A percentile compares a stretch with the other conserved stretches of the same genome.
These are phyloP conservation scores for Dendroctonus valens DNA, from an alignment of 1,140 invertebrate species.

Conservation along the genomic window DNA sequence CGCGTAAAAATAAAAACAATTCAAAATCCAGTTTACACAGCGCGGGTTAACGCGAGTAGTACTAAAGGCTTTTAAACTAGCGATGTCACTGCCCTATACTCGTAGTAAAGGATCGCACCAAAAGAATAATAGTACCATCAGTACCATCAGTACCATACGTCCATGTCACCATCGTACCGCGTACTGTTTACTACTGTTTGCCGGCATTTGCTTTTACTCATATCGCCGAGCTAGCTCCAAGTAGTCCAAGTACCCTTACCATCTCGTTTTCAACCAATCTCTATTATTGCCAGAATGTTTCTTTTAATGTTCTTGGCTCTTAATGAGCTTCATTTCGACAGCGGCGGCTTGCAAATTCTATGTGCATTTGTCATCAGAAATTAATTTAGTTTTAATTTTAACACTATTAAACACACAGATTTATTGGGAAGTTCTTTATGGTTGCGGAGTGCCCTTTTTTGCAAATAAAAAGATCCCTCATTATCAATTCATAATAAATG, in stretches of 20 bases:
- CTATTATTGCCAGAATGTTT: constrained; percentile 20
- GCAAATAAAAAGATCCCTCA: too few species aligned
- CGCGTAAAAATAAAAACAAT: constrained; percentile 24
- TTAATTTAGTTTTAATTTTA: too few species aligned
- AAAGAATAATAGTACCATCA: constrained; percentile 32
- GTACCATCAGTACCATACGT: constrained; percentile 27
- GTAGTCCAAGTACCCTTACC: constrained; percentile 19
- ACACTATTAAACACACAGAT: too few species aligned
- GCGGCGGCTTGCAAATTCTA: neutral
- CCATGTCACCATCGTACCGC: constrained; percentile 33
- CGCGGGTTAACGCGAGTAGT: constrained; percentile 16
- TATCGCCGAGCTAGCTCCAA: constrained; percentile 25
- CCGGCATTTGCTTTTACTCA: constrained; percentile 33
- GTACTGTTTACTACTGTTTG: constrained; percentile 33
- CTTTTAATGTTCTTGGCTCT: constrained; percentile 20
- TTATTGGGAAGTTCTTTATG: too few species aligned
- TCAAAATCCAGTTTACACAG: constrained; percentile 32
- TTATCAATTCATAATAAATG: too few species aligned
- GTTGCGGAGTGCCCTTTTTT: too few species aligned
- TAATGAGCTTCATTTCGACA: constrained; percentile 4
- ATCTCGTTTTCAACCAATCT: constrained; percentile 30
- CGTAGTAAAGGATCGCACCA: constrained; percentile 30
- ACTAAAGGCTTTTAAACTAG: constrained; percentile 28
- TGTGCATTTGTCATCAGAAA: too few species aligned
- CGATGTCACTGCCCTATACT: constrained; percentile 34